Evolutionary conservation across 1,140 invertebrate genomes (phyloP), one percentile per base, ranked within the genome.

Genomic region (Samia ricini): DNA sequence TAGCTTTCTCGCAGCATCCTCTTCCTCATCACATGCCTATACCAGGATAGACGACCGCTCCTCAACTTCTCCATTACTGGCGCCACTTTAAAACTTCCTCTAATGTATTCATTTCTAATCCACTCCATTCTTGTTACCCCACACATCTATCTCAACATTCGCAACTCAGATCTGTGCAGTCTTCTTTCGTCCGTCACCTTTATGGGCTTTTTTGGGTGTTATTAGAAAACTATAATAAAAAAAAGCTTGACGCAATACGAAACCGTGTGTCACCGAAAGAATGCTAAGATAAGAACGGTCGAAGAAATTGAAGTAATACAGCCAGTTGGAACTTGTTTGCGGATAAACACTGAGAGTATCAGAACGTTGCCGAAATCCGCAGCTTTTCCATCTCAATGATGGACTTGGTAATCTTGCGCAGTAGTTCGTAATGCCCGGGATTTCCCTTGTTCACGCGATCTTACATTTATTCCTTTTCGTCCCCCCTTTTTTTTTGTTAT

Each of bases 291-390:
- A 71, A 74, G 69, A 64, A 61, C 62, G 63, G 60, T 60, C 60
- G 62, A 72, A 68, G 71, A 70, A 69, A 74, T 74, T 71, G 69
- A 71, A 71, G 72, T 74, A 74, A 74, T 63, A 67, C 69, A 54
- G 64, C 49, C 64, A 69, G 67, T 72, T 66, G 71, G 61, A 66
- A 67, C 57, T 68, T 71, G 69, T 65, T 72, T 66, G 64, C 62
- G 60, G 63, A 62, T 64, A 65, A 69, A 72, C 67, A 69, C 61
- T 8, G 56, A 49, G 33, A 42, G 33, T 42, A 42, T 42, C 33
- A 42, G 33, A 42, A 12, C n/a, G 33, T 42, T 15, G 33, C 10
- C 33, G 33, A 12, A 15, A 42, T 42, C 33, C 33, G 33, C 1
- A 42, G 33, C 33, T 42, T 42, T 42, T 15, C 33, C 33, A 42